A percentile compares a stretch with the other conserved stretches of the same genome.
Evolutionary conservation across 2,113 vertebrate genomes (phyloP).

Genomic region (Nesogale talazaci): DNA sequence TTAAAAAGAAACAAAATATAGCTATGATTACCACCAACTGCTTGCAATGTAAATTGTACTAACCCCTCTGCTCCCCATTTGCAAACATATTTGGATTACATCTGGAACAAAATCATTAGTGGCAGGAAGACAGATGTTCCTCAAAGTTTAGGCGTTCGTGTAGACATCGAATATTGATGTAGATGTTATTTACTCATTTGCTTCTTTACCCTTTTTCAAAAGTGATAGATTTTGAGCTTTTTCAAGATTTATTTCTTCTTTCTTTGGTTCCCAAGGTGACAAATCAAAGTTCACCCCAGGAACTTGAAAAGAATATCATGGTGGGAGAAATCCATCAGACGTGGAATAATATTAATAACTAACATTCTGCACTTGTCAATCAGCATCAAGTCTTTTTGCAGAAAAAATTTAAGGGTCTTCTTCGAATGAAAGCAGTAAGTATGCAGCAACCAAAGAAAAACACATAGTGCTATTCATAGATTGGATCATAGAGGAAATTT

Average conservation of each 20-base stretch:
- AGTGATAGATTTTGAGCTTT: constrained; percentile 71
- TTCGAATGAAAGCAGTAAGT: not conserved
- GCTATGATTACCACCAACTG: constrained; percentile 60
- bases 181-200: constrained; percentile 87
- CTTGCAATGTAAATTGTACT: constrained; percentile 65
- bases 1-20: constrained; percentile 61
- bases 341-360: constrained; percentile 65
- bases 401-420: constrained; percentile 66
- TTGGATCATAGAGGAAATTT: constrained; percentile 9
- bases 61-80: constrained; percentile 66
- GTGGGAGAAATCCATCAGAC: constrained; percentile 61
- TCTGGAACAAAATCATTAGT: constrained; percentile 74
- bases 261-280: constrained; percentile 77
- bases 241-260: constrained; percentile 77
- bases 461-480: constrained; percentile 4
- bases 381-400: constrained; percentile 46
- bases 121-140: constrained; percentile 82
- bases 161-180: constrained; percentile 83
- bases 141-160: constrained; percentile 70
- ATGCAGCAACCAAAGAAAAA: not conserved
- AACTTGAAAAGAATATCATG: constrained; percentile 74
- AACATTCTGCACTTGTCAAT: constrained; percentile 67
- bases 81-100: constrained; percentile 79
- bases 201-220: constrained; percentile 80
- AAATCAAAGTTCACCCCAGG: constrained; percentile 84